Evolutionary conservation across 2,113 vertebrate genomes (phyloP), one percentile per base, ranked within the genome.

Genomic region (Antennarius striatus): DNA sequence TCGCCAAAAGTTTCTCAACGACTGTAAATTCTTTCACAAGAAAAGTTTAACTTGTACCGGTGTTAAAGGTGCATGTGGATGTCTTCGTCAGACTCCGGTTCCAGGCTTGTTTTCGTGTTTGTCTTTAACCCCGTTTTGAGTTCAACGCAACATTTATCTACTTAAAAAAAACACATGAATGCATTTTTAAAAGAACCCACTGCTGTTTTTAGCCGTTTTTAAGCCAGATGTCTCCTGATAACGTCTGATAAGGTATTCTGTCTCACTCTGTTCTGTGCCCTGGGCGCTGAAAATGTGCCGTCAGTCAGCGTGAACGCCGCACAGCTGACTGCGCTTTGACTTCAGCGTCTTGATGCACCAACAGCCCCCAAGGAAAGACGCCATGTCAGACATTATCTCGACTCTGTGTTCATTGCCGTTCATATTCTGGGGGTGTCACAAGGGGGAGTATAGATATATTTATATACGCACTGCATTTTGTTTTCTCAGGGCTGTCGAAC

Each of bases 341-440:
- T 68, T 73, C 58, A 58, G 75, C 57, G 50, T 71, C 63, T 63
- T 63, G 53, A 62, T 50, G 67, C 49, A 53, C 45, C 13, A 68
- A 66, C 42, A 63, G 64, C 56, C 10, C 3, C 32, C 62, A 28
- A 67, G 50, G 49, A 56, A 2, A 69, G 6, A 55, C 1, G 39
- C n/a, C 16, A 59, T 36, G 64, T 45, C 55, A 56, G 28, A 69
- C 62, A 22, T 54, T n/a, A 50, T 46, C 48, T 17, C n/a, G 61
- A 57, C 22, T 22, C 22, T 22, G 22, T 22, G 22, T 22, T 22
- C 22, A 57, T n/a, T 30, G 46, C 14, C 52, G 63, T 47, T 72
- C 52, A 57, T 61, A 53, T 62, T 48, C 16, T 22, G 22, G 22
- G 22, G 22, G 22, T 22, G 22, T 22, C 2, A 22, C 1, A 22